A percentile compares a stretch with the other conserved stretches of the same genome.
Conservation (phyloP, 2,113 vertebrate species). For the Heterochromis multidens region DNA sequence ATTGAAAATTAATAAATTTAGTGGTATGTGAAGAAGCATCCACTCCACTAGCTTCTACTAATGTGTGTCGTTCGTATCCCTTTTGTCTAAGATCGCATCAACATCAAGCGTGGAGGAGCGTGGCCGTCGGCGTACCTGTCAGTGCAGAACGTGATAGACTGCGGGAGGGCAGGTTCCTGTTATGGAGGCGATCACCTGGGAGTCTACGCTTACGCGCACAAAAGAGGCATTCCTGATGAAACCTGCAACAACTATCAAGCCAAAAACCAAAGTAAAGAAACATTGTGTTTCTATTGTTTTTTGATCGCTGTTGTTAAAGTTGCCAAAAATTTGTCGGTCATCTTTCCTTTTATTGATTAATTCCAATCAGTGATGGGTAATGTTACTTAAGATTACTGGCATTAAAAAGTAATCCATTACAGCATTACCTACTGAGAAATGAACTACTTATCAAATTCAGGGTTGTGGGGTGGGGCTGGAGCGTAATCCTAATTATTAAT, state of each 20-base stretch:
- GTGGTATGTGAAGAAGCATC: background rate
- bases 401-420: background rate
- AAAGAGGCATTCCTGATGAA: conserved; percentile 88
- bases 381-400: background rate
- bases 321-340: background rate
- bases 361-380: background rate
- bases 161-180: conserved; percentile 83
- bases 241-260: conserved; percentile 99
- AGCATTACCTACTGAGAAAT: background rate
- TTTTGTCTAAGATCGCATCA: conserved; percentile 84
- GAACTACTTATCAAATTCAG: background rate
- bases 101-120: conserved; percentile 88
- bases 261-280: conserved; percentile 84
- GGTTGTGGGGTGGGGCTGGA: background rate
- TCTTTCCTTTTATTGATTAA: background rate
- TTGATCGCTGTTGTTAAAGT: background rate
- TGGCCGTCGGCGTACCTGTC: conserved; percentile 94
- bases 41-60: background rate
- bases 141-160: conserved; percentile 93
- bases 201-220: conserved; percentile 87
- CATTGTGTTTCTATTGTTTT: background rate
- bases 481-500: no score
- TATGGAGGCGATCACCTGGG: conserved; percentile 85
- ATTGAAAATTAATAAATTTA: background rate
- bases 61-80: background rate